Conservation (phyloP, 1,140 invertebrate species). For the Epicauta chinensis region DNA sequence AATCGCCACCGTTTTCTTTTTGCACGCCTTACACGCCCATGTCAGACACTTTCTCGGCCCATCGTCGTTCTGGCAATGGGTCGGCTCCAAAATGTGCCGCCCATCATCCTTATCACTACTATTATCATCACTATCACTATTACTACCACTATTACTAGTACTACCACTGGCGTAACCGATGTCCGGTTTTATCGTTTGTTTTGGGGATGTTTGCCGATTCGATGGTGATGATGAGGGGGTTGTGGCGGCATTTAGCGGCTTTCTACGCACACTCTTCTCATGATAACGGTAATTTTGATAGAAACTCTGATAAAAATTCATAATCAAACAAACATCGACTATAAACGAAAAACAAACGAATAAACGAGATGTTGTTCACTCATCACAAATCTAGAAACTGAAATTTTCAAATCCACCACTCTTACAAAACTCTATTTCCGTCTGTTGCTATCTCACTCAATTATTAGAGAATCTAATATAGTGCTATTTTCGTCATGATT, state of each 20-base stretch:
- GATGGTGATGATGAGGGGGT: not conserved
- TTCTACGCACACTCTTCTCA: constrained; percentile 3
- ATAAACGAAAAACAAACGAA: no score
- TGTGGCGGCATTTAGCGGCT: not conserved
- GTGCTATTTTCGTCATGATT: no score
- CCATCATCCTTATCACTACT: constrained; percentile 39
- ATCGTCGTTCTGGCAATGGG: constrained; percentile 34
- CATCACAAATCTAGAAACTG: no score
- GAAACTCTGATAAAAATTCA: constrained; percentile 22
- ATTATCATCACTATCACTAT: constrained; percentile 37
- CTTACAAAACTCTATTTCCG: not conserved
- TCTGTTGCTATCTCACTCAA: not conserved
- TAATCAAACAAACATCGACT: no score
- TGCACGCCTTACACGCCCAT: constrained; percentile 96
- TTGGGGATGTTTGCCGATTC: not conserved
- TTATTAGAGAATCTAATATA: no score
- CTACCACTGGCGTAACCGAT: constrained; percentile 39
- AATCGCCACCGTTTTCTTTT: constrained; percentile 88
- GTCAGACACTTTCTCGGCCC: constrained; percentile 73
- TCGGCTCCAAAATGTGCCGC: constrained; percentile 49
- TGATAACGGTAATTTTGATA: constrained; percentile 15
- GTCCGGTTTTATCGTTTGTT: constrained; percentile 14
- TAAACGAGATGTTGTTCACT: no score
- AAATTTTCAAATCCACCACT: no score
- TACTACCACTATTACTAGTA: constrained; percentile 38